Evolutionary conservation across 2,797 vertebrate genomes (phyloP).

Genomic region (Cichlasoma orientale): DNA sequence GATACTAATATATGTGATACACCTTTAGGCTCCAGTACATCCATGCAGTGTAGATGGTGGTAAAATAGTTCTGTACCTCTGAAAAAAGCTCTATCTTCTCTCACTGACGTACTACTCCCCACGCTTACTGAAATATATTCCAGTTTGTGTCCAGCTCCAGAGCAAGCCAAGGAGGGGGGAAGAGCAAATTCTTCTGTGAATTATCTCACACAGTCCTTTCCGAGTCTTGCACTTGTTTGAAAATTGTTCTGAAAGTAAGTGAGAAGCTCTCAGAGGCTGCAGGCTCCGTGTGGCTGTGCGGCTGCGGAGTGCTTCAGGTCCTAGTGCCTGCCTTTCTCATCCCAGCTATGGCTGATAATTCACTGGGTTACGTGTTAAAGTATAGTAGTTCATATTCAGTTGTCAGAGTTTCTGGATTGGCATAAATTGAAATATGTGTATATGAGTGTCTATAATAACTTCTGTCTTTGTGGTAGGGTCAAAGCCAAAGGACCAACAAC

Average conservation of each 20-base stretch:
- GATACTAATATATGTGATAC: neutral
- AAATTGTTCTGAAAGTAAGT: constrained; percentile 79
- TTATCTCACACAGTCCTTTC: constrained; percentile 66
- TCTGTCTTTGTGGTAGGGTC: neutral
- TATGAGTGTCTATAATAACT: neutral
- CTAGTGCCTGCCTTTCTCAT: constrained; percentile 72
- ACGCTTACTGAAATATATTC: constrained; percentile 67
- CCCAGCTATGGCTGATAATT: neutral
- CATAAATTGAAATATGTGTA: neutral
- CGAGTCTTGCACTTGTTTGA: constrained; percentile 78
- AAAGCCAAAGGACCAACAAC: neutral
- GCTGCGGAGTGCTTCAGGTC: constrained; percentile 66
- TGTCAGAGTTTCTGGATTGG: neutral
- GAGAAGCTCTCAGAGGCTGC: constrained; percentile 65
- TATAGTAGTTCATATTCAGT: neutral
- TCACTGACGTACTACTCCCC: constrained; percentile 28
- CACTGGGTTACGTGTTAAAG: neutral
- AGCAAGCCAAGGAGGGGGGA: constrained; percentile 42
- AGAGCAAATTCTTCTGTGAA: constrained; percentile 50
- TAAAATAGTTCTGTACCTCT: constrained; percentile 67
- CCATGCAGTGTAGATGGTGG: constrained; percentile 36
- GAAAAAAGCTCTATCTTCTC: constrained; percentile 40
- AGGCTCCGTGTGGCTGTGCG: constrained; percentile 24
- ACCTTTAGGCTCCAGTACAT: constrained; percentile 6
- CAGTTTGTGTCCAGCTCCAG: constrained; percentile 63